phyloP scores from a whole-genome alignment of 2,888 invertebrate species.

The Drosophila monieri region DNA sequence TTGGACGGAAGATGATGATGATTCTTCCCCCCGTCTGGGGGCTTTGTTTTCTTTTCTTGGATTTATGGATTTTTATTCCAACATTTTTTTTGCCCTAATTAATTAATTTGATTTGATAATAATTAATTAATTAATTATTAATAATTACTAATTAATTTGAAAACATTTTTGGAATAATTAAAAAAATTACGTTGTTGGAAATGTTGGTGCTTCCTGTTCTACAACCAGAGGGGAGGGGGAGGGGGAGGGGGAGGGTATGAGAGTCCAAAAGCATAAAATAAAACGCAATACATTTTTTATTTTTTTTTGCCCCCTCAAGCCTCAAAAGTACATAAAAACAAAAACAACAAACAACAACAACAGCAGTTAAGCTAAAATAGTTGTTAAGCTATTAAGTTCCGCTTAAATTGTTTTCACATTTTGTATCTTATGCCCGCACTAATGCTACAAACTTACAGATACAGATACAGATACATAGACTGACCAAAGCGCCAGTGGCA shows the following conservation, averaged over 20 bases:
- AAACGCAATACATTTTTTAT: constrained; percentile 70
- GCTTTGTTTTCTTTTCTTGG: constrained; percentile 50
- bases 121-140: no score
- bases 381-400: constrained; percentile 74
- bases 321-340: constrained; percentile 46
- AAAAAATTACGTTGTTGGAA: no score
- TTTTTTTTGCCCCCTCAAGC: constrained; percentile 38
- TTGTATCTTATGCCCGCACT: constrained; percentile 48
- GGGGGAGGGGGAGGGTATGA: no score
- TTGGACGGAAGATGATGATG: constrained; percentile 44
- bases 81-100: constrained; percentile 71
- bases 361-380: constrained; percentile 59
- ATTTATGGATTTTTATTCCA: constrained; percentile 73
- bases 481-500: constrained; percentile 41
- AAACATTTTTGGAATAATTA: constrained; percentile 50
- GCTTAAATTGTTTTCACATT: constrained; percentile 77
- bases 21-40: constrained; percentile 12
- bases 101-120: constrained; percentile 72
- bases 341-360: constrained; percentile 30
- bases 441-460: constrained; percentile 44
- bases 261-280: constrained; percentile 60
- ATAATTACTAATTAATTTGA: constrained; percentile 15
- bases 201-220: neutral
- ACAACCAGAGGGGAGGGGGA: no score
- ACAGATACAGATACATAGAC: constrained; percentile 20